Evolutionary conservation across 1,140 invertebrate species (phyloP).

Genomic region (Triops longicaudatus): DNA sequence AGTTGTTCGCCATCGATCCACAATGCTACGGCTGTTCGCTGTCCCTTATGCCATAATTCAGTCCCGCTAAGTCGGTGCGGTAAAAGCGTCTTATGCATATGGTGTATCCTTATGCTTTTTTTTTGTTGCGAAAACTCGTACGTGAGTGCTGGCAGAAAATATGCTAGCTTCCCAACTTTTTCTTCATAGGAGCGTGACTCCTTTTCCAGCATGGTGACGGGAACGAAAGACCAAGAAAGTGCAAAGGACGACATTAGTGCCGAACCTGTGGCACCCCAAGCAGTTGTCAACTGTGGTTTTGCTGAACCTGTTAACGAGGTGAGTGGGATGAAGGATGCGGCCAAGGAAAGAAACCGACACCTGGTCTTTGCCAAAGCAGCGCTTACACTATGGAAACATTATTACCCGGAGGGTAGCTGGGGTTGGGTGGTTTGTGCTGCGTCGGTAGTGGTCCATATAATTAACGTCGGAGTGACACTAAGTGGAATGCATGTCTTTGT

Average conservation of each 20-base stretch:
- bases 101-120: background rate
- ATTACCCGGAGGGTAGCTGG: conserved; percentile 67
- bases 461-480: conserved; percentile 49
- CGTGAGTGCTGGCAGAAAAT: too few species aligned
- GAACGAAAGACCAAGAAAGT: too few species aligned
- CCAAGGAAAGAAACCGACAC: background rate
- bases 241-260: background rate
- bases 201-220: too few species aligned
- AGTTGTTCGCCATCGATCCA: conserved; percentile 14
- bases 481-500: background rate
- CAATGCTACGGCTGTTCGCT: background rate
- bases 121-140: background rate
- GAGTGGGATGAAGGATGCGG: conserved; percentile 4
- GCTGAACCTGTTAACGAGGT: background rate
- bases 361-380: conserved; percentile 30
- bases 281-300: background rate
- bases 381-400: conserved; percentile 56
- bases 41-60: conserved; percentile 9
- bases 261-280: background rate
- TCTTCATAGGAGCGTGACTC: too few species aligned
- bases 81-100: background rate
- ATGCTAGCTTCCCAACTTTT: too few species aligned
- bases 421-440: conserved; percentile 57
- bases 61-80: background rate
- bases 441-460: conserved; percentile 49